Evolutionary conservation across 2,888 invertebrate species (phyloP).

Genomic region (Lampropteryx suffumata): DNA sequence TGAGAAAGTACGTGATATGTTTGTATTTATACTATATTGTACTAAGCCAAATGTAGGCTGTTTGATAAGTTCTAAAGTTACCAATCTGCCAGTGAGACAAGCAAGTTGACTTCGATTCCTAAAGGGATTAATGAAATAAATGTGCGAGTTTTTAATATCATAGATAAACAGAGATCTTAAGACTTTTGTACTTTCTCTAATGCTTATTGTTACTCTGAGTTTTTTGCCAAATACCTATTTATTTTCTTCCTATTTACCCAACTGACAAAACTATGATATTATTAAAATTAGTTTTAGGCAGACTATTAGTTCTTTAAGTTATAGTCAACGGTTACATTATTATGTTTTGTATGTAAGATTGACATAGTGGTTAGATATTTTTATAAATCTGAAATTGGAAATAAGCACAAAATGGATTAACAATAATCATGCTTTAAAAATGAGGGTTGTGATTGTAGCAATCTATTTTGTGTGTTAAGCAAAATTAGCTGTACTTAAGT

Average conservation of each 20-base stretch:
- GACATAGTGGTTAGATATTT: slow-evolving; percentile 33
- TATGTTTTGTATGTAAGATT: slow-evolving; percentile 29
- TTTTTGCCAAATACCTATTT: slow-evolving; percentile 23
- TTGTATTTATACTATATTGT: not conserved
- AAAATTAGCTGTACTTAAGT: slow-evolving; percentile 7
- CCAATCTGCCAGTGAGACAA: slow-evolving; percentile 16
- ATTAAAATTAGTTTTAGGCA: slow-evolving; percentile 3
- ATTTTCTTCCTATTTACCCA: slow-evolving; percentile 9
- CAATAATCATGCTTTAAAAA: slow-evolving; percentile 54
- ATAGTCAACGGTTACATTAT: slow-evolving; percentile 10
- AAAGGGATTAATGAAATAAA: slow-evolving; percentile 10
- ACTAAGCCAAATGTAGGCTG: slow-evolving; percentile 18
- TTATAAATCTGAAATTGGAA: slow-evolving; percentile 20
- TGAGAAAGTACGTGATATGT: not conserved
- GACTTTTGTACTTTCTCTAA: slow-evolving; percentile 4
- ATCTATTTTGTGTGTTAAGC: slow-evolving; percentile 43
- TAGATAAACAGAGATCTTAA: slow-evolving; percentile 4
- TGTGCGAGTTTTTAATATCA: not conserved
- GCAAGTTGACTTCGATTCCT: not conserved
- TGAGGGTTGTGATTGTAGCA: slow-evolving; percentile 64
- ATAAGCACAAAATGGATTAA: slow-evolving; percentile 56
- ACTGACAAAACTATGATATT: slow-evolving; percentile 19
- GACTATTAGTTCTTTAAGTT: slow-evolving; percentile 14
- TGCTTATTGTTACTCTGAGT: slow-evolving; percentile 1
- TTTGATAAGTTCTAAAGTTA: slow-evolving; percentile 21